Evolutionary conservation across 2,888 invertebrate genomes (phyloP).

Genomic region (Parapristionchus giblindavisi): DNA sequence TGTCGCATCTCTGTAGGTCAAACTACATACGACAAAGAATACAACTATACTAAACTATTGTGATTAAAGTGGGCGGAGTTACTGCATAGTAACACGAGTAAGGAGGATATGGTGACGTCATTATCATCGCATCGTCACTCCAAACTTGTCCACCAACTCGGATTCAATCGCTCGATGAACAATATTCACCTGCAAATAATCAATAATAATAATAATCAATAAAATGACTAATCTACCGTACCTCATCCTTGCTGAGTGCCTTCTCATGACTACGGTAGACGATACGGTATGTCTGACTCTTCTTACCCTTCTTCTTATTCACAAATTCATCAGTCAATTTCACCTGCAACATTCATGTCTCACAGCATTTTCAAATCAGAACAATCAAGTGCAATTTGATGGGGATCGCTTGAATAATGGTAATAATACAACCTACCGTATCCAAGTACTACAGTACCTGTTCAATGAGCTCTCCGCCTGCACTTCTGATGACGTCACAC

Average conservation of each 20-base stretch:
- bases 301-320: conserved; percentile 84
- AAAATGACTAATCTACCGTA: conserved; percentile 68
- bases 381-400: neutral
- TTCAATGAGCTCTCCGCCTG: conserved; percentile 92
- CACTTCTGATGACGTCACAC: conserved; percentile 86
- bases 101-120: neutral
- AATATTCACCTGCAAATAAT: conserved; percentile 52
- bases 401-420: neutral
- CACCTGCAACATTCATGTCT: conserved; percentile 57
- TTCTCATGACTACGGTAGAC: conserved; percentile 90
- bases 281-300: conserved; percentile 87
- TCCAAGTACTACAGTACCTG: conserved; percentile 77
- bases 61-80: no score
- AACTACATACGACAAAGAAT: no score
- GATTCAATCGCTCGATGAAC: conserved; percentile 62
- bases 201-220: neutral
- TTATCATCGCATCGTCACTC: conserved; percentile 49
- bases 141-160: conserved; percentile 50
- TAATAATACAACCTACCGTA: neutral
- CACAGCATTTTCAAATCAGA: neutral
- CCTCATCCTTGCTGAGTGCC: conserved; percentile 86
- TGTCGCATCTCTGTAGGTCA: neutral
- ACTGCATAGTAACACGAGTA: no score
- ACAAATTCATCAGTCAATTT: conserved; percentile 81
- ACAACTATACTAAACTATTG: no score